phyloP scores from a whole-genome alignment of 2,113 vertebrate species.

The Eira barbara region DNA sequence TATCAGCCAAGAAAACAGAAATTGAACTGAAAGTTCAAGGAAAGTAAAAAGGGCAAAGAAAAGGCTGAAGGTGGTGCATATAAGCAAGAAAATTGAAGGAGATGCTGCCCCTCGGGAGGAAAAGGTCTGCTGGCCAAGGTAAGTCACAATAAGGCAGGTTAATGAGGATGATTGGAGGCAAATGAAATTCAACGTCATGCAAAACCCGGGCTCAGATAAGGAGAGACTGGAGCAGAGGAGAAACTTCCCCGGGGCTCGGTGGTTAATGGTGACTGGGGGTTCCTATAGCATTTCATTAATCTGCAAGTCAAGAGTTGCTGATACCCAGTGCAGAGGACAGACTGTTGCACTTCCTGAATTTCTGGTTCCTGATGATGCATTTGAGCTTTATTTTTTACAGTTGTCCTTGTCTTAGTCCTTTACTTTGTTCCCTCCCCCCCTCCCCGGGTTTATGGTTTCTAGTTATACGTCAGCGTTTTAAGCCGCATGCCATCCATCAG shows the following conservation, averaged over 20 bases:
- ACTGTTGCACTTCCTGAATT: conserved; percentile 33
- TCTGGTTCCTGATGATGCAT: conserved; percentile 56
- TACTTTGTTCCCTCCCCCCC: background rate
- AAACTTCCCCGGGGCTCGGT: background rate
- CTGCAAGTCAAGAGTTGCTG: background rate
- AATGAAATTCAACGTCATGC: background rate
- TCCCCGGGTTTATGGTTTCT: background rate
- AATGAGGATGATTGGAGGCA: background rate
- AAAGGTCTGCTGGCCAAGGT: conserved; percentile 11
- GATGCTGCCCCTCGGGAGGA: background rate
- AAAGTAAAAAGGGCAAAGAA: background rate
- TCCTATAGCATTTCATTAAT: background rate
- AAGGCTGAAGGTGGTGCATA: background rate
- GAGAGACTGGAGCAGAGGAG: background rate
- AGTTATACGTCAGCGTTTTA: conserved; percentile 30
- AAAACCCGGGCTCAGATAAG: background rate
- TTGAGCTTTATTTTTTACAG: conserved; percentile 50
- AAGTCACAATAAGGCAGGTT: conserved; percentile 30
- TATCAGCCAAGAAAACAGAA: conserved; percentile 59
- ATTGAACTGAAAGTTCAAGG: background rate
- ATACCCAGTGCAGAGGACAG: background rate
- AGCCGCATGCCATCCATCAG: background rate
- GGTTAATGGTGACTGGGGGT: background rate
- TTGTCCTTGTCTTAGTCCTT: conserved; percentile 48
- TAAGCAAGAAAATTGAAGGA: background rate